These are phyloP conservation scores for Lithodes maja DNA, from an alignment of 2,888 invertebrate genomes.

Conservation along the genomic window DNA sequence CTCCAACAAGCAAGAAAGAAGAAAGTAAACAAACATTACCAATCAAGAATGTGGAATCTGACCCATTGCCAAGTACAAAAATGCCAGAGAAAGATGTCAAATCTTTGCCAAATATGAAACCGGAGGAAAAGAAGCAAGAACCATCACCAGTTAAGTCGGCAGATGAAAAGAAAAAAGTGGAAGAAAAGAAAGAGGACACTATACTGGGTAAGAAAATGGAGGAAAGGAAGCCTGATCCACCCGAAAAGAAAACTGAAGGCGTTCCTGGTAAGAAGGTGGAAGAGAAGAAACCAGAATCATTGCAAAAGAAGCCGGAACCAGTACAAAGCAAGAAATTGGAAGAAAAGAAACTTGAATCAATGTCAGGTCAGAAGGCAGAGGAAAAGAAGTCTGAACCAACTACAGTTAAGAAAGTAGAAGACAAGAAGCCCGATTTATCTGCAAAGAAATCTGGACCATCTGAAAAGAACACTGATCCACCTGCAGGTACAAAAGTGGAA, in stretches of 20 bases:
- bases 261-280: neutral
- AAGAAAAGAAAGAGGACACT: neutral
- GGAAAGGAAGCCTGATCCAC: conserved; percentile 5
- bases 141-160: neutral
- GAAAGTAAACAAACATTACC: neutral
- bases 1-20: neutral
- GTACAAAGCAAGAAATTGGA: conserved; percentile 1
- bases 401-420: neutral
- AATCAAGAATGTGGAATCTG: no score
- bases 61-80: neutral
- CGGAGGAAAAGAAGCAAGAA: neutral
- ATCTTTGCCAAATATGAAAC: neutral
- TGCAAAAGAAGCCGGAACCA: neutral
- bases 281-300: neutral
- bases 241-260: neutral
- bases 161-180: neutral
- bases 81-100: neutral
- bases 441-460: neutral
- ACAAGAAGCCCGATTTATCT: neutral
- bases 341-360: neutral
- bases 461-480: neutral
- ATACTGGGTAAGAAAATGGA: neutral
- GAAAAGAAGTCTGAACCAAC: conserved; percentile 5
- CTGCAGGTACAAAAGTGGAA: conserved; percentile 65
- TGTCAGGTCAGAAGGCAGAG: neutral